Evolutionary conservation across 2,888 invertebrate genomes (phyloP).

Genomic region (Eilema griseolum): DNA sequence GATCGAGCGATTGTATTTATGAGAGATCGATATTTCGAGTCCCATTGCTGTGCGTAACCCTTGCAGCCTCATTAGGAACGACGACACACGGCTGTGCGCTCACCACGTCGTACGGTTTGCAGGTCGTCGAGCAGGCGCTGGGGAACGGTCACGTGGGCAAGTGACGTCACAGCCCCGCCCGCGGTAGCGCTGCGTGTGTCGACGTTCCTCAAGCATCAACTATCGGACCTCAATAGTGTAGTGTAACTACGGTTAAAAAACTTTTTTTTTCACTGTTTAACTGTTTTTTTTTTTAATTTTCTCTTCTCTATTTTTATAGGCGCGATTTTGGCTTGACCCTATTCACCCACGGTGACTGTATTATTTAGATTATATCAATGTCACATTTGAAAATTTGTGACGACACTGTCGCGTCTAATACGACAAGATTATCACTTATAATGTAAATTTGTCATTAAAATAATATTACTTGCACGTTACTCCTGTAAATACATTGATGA

Average conservation of each 20-base stretch:
- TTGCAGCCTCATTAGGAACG: constrained; percentile 81
- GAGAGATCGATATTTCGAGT: constrained; percentile 7
- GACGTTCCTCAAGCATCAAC: constrained; percentile 82
- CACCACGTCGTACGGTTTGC: constrained; percentile 76
- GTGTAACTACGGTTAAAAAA: constrained; percentile 67
- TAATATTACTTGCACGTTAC: constrained; percentile 26
- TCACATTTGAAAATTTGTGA: constrained; percentile 16
- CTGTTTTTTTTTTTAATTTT: constrained; percentile 22
- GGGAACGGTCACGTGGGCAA: constrained; percentile 80
- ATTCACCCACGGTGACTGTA: constrained; percentile 9
- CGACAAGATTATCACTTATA: constrained; percentile 20
- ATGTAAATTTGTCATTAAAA: constrained; percentile 29
- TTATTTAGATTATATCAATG: constrained; percentile 10
- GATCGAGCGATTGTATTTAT: background rate
- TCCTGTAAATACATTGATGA: constrained; percentile 35
- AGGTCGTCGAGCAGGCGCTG: constrained; percentile 76
- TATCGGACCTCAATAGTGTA: constrained; percentile 85
- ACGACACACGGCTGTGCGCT: constrained; percentile 85
- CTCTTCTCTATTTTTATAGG: constrained; percentile 15
- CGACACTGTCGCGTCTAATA: constrained; percentile 22
- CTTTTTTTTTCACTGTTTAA: constrained; percentile 49
- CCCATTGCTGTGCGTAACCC: constrained; percentile 61
- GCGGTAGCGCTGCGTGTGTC: constrained; percentile 80
- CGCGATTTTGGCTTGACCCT: constrained; percentile 26
- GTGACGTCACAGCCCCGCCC: constrained; percentile 69